Base-by-base conservation (phyloP, 92 coral and sea anemone species). In the Palythoa grandis region DNA sequence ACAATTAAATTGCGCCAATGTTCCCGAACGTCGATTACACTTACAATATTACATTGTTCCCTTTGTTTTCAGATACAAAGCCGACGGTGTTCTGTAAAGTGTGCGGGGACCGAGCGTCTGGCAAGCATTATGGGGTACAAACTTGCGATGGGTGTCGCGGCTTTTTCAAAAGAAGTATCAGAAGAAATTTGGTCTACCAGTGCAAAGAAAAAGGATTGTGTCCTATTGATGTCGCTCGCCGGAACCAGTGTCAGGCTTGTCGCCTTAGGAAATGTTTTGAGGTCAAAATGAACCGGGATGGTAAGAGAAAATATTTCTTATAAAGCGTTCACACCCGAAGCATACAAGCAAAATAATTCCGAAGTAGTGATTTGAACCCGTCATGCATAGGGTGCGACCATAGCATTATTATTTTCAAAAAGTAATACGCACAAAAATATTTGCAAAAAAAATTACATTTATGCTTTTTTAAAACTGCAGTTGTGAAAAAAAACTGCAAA, bases 71-170 rank as follows among this genome's bases (percentile, higher is more conserved):
- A 93, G 97, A 93, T 70, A 80, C 90, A 52, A 93, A 93, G 88
- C 97, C 90, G 71, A 84, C 82, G 5, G 92, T 92, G 54, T 86
- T 92, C 38, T 96, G 98, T 77, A 94, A 94, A 72, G 98, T 96
- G 2, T 96, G 98, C 22, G 98, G 98, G 1, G 98, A 96, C 84
- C 87, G 98, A 61, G 97, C 98, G 1, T 96, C 98, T 15, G 98
- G 98, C 38, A 96, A 96, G 35, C 98, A 96, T 77, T 96, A 96
- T 74, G 98, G 98, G 1, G 98, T 96, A 15, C 92, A 92, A 60
- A 94, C 98, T 9, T 96, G 98, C 38, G 98, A 96, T 73, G 98
- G 98, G 2, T 96, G 98, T 72, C 94, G 98, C 5, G 98, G 98
- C 11, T 96, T 96, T 87, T 96, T 96, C 89, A 96, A 96, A 87